These are phyloP conservation scores for Idris sp. DNA, from an alignment of 1,140 invertebrate species.

Conservation along the genomic window DNA sequence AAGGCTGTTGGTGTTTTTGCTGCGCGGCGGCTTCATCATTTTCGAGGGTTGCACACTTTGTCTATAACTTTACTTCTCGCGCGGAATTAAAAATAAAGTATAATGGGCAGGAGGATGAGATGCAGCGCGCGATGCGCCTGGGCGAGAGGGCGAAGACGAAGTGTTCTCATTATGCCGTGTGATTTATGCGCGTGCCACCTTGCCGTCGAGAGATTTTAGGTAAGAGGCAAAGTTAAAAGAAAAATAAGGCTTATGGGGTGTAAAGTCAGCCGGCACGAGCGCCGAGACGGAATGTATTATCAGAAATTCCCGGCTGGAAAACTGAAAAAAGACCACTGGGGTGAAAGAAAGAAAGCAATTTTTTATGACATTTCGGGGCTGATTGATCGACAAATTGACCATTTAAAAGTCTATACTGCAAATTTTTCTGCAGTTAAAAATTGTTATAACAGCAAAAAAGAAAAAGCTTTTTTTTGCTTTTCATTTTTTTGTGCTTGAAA, in stretches of 20 bases:
- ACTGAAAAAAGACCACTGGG: too few relatives aligned
- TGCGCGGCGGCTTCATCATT: constrained; percentile 29
- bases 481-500: too few relatives aligned
- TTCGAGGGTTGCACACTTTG: constrained; percentile 7
- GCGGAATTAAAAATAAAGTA: constrained; percentile 64
- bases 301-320: constrained; percentile 44
- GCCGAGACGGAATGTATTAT: constrained; percentile 59
- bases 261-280: constrained; percentile 68
- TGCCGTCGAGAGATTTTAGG: constrained; percentile 73
- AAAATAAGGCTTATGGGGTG: constrained; percentile 79
- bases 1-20: constrained; percentile 30
- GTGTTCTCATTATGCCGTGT: constrained; percentile 77
- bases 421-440: too few relatives aligned
- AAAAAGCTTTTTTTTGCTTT: too few relatives aligned
- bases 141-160: constrained; percentile 73
- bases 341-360: too few relatives aligned
- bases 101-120: constrained; percentile 42
- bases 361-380: constrained; percentile 16
- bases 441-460: too few relatives aligned
- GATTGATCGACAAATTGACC: constrained; percentile 22
- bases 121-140: constrained; percentile 18
- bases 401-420: constrained; percentile 1
- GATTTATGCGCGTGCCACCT: constrained; percentile 76
- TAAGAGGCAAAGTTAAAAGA: constrained; percentile 78
- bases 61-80: too few relatives aligned